Percentiles rank a stretch among this genome's conserved stretches.
Conservation (phyloP, 2,113 vertebrate genomes). For the Spheniscus mendiculus region DNA sequence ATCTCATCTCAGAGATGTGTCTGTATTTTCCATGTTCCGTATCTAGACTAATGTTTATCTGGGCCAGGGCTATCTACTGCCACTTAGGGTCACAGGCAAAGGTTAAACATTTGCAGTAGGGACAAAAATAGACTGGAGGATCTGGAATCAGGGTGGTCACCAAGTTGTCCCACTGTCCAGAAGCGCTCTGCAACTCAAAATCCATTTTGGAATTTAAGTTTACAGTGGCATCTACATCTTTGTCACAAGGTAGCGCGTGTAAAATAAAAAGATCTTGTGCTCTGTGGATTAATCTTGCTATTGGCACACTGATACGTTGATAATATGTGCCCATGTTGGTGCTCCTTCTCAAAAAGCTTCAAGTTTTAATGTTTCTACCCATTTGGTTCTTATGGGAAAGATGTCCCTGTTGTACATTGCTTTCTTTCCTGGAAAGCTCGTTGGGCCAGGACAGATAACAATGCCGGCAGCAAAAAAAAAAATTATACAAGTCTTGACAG, state of each 20-base stretch:
- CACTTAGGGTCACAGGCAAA: not conserved
- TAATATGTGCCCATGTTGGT: not conserved
- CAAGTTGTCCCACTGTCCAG: not conserved
- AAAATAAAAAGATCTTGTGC: not conserved
- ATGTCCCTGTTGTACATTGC: not conserved
- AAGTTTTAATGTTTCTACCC: not conserved
- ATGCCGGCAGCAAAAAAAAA: not conserved
- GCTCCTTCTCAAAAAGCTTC: not conserved
- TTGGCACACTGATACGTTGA: not conserved
- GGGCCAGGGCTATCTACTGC: not conserved
- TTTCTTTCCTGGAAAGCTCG: not conserved
- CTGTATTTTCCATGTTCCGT: not conserved
- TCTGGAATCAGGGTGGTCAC: not conserved
- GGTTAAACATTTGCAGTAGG: not conserved
- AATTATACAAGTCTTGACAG: not conserved
- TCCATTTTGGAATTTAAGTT: not conserved
- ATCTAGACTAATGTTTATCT: not conserved
- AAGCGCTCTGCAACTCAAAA: not conserved
- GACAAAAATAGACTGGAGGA: not conserved
- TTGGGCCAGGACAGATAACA: not conserved
- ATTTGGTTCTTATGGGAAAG: not conserved
- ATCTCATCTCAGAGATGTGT: not conserved
- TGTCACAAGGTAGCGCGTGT: fast-evolving
- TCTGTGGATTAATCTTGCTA: not conserved
- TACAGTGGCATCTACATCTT: not conserved